Evolutionary conservation across 2,113 vertebrate species (phyloP), one percentile per base, ranked within the genome.

Genomic region (Trogon melanurus): DNA sequence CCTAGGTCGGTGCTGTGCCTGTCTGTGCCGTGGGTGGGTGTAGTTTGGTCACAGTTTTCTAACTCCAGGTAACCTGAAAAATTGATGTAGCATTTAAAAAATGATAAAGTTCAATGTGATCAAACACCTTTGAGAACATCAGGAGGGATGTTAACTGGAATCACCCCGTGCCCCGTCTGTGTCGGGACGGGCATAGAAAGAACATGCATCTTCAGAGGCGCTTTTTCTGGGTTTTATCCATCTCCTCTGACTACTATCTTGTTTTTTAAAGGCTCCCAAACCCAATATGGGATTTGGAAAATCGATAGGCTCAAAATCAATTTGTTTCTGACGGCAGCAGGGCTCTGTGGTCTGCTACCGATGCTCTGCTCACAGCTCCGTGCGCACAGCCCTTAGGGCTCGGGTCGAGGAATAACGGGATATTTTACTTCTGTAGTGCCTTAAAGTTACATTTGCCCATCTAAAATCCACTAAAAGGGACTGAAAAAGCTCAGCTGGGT

Each of bases 221-320:
- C 12, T 48, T 61, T 89, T 51, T 12, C 57, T 66, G 80, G 53
- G 20, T 80, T 27, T 13, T 81, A 76, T 88, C 91, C 84, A 25
- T 54, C 76, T 89, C 85, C 56, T 94, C 50, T n/a, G 81, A 75
- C 93, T 94, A 14, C 95, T 88, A 75, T 81, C 95, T 51, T 57
- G 92, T 27, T 26, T 92, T 96, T 89, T 70, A 86, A 81, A 89
- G 84, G 58, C 26, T 85, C 34, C 94, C 20, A 78, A 93, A 92
- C 91, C 94, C 44, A 3, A 45, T 91, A 91, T 97, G 90, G 72
- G 64, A 65, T 93, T 87, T 89, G 85, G 89, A 76, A 81, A 90
- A 95, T 97, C 34, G 1, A 36, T 82, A 93, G 79, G 95, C 96
- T 89, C 38, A 16, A 50, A 75, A 87, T 69, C 78, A 45, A 8